Conservation (phyloP, 2,888 invertebrate species). For the Erebia palarica region DNA sequence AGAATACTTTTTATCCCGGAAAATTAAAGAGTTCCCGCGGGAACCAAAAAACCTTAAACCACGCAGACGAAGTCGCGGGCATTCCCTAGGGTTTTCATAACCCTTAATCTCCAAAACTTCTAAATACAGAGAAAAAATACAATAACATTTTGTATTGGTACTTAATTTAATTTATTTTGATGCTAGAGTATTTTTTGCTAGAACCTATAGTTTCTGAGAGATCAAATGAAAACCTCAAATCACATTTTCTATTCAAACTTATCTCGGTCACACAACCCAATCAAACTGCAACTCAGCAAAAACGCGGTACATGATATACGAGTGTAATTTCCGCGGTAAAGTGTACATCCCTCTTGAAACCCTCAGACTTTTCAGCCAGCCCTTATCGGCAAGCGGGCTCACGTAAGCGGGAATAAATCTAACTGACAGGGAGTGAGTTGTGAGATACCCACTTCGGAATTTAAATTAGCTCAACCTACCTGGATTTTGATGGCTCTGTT, state of each 20-base stretch:
- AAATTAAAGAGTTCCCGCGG: too few species aligned
- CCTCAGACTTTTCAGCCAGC: slow-evolving; percentile 41
- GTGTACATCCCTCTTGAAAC: slow-evolving; percentile 46
- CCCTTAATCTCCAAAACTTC: too few species aligned
- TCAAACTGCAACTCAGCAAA: slow-evolving; percentile 19
- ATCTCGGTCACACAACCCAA: neutral
- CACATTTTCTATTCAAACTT: neutral
- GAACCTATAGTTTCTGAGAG: too few species aligned
- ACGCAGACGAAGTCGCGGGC: too few species aligned
- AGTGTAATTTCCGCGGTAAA: slow-evolving; percentile 43
- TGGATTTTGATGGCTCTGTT: slow-evolving; percentile 28
- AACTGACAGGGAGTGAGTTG: slow-evolving; percentile 38
- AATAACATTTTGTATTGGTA: too few species aligned
- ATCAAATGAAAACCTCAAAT: too few species aligned
- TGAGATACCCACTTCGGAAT: slow-evolving; percentile 36
- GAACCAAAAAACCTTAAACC: too few species aligned
- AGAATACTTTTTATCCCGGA: too few species aligned
- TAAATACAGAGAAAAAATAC: too few species aligned
- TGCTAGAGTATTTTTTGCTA: too few species aligned
- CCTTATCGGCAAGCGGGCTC: slow-evolving; percentile 36
- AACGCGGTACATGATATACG: slow-evolving; percentile 42
- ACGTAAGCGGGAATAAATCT: slow-evolving; percentile 41
- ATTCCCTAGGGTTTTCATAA: too few species aligned
- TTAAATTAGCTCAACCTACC: slow-evolving; percentile 35
- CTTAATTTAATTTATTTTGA: too few species aligned